A percentile compares a stretch with the other conserved stretches of the same genome.
phyloP scores from a whole-genome alignment of 1,140 invertebrate species.

The Drosophila insularis region DNA sequence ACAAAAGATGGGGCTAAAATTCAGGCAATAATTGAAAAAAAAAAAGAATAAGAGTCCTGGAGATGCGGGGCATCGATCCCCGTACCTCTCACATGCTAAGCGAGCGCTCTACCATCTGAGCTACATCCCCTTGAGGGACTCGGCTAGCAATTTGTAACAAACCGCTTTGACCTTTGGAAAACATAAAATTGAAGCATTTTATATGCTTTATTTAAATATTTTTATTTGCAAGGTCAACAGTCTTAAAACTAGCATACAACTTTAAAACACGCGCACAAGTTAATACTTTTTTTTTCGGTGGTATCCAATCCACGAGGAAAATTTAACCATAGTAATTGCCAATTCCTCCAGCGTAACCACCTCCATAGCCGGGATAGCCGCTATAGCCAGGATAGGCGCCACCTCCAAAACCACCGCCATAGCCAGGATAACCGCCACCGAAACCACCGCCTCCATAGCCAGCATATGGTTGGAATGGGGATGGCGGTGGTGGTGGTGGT shows the following conservation, averaged over 20 bases:
- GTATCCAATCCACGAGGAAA: not conserved
- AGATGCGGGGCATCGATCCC: conserved; percentile 90
- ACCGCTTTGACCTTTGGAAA: not conserved
- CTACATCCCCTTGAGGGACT: conserved; percentile 83
- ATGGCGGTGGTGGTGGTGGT: not conserved
- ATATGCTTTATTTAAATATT: conserved; percentile 1
- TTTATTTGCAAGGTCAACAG: conserved; percentile 14
- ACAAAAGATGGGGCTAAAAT: too few relatives aligned
- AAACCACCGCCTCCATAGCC: conserved; percentile 20
- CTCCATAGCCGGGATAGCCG: conserved; percentile 30
- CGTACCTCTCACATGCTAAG: conserved; percentile 93
- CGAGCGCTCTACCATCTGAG: conserved; percentile 93
- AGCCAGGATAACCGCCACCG: conserved; percentile 30
- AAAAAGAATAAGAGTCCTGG: conserved; percentile 29
- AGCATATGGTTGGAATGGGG: conserved; percentile 9
- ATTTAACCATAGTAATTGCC: conserved; percentile 45
- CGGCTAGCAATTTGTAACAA: not conserved
- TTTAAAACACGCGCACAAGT: not conserved
- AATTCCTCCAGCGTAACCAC: conserved; percentile 40
- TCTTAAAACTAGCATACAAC: not conserved
- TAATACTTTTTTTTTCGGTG: not conserved
- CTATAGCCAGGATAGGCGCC: conserved; percentile 31
- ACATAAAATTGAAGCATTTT: not conserved
- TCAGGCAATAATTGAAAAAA: not conserved
- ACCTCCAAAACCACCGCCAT: conserved; percentile 5